Percentiles rank a stretch among this genome's conserved stretches.
phyloP scores from a whole-genome alignment of 2,888 invertebrate genomes.

The Clanis bilineata region DNA sequence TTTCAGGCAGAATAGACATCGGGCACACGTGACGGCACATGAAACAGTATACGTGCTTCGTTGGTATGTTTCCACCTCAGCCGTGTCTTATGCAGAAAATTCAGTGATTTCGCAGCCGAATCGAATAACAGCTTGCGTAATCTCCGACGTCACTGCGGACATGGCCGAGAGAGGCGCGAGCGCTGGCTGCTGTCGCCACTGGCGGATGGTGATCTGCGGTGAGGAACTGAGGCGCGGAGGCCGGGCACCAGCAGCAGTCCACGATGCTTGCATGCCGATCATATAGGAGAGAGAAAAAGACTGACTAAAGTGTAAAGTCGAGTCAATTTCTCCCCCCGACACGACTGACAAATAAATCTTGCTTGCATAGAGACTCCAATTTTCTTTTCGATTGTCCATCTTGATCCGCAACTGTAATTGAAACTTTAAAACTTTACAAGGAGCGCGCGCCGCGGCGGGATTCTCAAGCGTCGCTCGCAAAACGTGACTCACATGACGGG shows the following conservation, averaged over 20 bases:
- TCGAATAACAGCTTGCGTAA: conserved; percentile 74
- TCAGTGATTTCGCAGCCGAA: conserved; percentile 78
- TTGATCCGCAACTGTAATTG: conserved; percentile 49
- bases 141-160: conserved; percentile 78
- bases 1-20: conserved; percentile 34
- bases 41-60: background rate
- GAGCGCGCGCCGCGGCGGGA: conserved; percentile 24
- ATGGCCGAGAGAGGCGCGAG: conserved; percentile 36
- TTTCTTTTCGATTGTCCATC: conserved; percentile 20
- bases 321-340: conserved; percentile 87
- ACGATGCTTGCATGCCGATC: conserved; percentile 74
- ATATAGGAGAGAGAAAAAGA: conserved; percentile 92
- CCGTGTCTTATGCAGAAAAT: conserved; percentile 72
- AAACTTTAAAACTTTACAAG: conserved; percentile 34
- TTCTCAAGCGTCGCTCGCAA: conserved; percentile 22
- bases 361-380: conserved; percentile 40
- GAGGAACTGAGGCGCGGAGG: background rate
- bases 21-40: conserved; percentile 6
- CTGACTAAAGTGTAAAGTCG: conserved; percentile 85
- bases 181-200: conserved; percentile 25
- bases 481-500: conserved; percentile 54
- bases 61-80: conserved; percentile 17
- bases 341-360: conserved; percentile 59
- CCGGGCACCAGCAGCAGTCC: background rate
- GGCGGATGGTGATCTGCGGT: background rate